Conservation (phyloP, 1,140 invertebrate species). For the Agrilus planipennis region DNA sequence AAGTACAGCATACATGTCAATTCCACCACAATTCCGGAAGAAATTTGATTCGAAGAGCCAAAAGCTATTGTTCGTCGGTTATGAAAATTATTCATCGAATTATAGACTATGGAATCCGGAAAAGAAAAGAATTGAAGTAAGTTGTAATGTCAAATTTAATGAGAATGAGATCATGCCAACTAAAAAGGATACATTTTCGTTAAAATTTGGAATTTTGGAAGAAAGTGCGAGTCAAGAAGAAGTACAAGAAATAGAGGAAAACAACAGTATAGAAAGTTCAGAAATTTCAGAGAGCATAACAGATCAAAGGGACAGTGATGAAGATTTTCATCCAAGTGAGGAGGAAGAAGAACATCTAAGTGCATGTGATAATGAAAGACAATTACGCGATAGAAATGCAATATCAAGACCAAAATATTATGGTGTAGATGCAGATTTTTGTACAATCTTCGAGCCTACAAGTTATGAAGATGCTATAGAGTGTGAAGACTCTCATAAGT, state of each 20-base stretch:
- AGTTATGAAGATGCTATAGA: slow-evolving; percentile 4
- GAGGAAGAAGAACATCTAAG: too few species aligned
- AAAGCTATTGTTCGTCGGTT: slow-evolving; percentile 13
- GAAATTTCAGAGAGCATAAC: too few species aligned
- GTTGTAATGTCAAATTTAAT: slow-evolving; percentile 24
- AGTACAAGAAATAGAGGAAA: too few species aligned
- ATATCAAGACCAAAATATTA: too few species aligned
- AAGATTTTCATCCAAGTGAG: too few species aligned
- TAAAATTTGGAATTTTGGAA: neutral
- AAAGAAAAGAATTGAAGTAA: slow-evolving; percentile 18
- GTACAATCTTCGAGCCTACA: too few species aligned
- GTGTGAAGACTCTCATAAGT: slow-evolving; percentile 5
- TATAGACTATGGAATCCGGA: slow-evolving; percentile 14
- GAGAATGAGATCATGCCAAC: slow-evolving; percentile 12
- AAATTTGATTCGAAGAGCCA: neutral
- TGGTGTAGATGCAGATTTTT: too few species aligned
- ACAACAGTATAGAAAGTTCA: too few species aligned
- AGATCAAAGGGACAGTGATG: too few species aligned
- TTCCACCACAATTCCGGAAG: neutral
- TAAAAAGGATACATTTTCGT: slow-evolving; percentile 2
- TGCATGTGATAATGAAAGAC: too few species aligned
- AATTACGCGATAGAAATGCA: too few species aligned
- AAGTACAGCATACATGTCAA: neutral
- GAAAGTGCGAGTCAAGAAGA: too few species aligned
- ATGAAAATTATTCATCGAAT: slow-evolving; percentile 11